Evolutionary conservation across 1,140 invertebrate genomes (phyloP), one percentile per base, ranked within the genome.

Genomic region (Lucilia sericata): DNA sequence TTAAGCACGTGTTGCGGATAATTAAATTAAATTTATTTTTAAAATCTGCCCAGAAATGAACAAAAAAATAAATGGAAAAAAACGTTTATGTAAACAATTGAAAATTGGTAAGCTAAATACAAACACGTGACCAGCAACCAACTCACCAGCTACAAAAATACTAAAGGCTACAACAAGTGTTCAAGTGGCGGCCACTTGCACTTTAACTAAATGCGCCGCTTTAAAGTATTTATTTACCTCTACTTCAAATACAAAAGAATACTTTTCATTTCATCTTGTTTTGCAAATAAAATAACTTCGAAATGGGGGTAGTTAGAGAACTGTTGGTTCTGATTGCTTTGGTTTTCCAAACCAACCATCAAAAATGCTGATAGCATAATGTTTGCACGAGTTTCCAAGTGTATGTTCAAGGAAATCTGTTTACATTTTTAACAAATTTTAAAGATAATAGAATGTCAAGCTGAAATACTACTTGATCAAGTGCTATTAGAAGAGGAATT

Each of bases 21-120:
- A 89, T 89, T 89, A 87, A 89, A 89, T 89, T 89, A 89, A 89
- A 88, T 89, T 89, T 89, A 89, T 88, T 89, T 89, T 82, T 60
- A 49, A 80, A 49, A 49, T 21, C 76, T 21, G n/a, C 76, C n/a
- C 13, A 60, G 55, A 60, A 60, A 60, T 60, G 55, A 60, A 60
- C 55, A 60, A 60, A n/a, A 60, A 17, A 70, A 21, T 7, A n/a
- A 21, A n/a, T 70, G 21, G 25, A 3, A 60, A 34, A 81, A 84
- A 83, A 74, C 83, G 30, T 60, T 83, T 82, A 82, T 74, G 42
- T 74, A 84, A 82, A 55, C 84, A 84, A 81, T 84, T 47, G 76
- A 47, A 84, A 78, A 80, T 36, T 47, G 60, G 25, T 49, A 42
- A 19, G 36, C 81, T 17, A 34, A 85, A 85, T 75, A 80, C 25